These are phyloP conservation scores for Montipora cactus DNA, from an alignment of 64 coral and sea anemone genomes.

Conservation along the genomic window DNA sequence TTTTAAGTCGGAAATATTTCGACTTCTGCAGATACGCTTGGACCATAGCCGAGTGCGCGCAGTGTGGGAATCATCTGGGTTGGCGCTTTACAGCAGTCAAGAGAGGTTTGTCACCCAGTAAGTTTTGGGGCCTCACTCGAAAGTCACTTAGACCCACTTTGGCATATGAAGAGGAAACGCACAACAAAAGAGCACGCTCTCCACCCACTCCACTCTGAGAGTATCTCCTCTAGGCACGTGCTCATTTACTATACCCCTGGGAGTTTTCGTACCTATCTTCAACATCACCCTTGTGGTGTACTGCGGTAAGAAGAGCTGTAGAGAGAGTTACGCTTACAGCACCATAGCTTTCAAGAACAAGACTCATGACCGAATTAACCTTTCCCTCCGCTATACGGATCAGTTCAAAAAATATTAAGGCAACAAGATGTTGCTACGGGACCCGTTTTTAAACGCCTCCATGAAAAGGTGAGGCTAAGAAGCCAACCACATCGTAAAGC, in stretches of 20 bases:
- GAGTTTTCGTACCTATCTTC: background rate
- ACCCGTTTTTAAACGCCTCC: no score
- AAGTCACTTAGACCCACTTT: constrained; percentile 79
- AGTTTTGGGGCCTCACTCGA: constrained; percentile 98
- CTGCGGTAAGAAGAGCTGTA: background rate
- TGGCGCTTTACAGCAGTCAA: constrained; percentile 96
- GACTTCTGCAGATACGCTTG: constrained; percentile 83
- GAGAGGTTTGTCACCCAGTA: constrained; percentile 82
- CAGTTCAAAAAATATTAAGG: background rate
- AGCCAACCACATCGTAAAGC: no score
- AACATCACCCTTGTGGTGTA: background rate
- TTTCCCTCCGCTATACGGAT: no score
- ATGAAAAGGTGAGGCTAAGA: no score
- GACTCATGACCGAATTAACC: background rate
- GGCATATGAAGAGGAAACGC: background rate
- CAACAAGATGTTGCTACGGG: background rate
- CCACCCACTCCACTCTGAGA: background rate
- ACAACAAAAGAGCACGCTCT: background rate
- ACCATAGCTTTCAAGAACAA: background rate
- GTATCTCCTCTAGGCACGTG: background rate
- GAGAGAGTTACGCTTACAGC: background rate
- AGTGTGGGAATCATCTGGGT: constrained; percentile 90
- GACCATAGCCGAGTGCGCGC: constrained; percentile 97
- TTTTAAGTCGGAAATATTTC: background rate
- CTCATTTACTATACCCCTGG: background rate